phyloP scores from a whole-genome alignment of 2,888 invertebrate genomes.

The Sericinus montela region DNA sequence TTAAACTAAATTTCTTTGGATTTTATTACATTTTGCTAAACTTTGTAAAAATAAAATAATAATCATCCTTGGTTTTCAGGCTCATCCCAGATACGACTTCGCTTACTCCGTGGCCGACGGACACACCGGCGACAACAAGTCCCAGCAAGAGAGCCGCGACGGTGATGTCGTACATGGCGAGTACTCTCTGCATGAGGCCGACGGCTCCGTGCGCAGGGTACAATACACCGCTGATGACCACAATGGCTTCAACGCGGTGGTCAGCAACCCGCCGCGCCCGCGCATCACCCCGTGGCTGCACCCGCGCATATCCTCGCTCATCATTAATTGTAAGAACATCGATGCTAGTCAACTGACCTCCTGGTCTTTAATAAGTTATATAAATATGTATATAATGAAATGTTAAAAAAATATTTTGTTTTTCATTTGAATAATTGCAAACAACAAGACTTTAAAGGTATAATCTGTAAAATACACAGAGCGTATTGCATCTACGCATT shows the following conservation, averaged over 20 bases:
- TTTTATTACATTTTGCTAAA: no score
- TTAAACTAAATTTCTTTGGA: no score
- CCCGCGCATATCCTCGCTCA: conserved; percentile 21
- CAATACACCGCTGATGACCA: conserved; percentile 78
- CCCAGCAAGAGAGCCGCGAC: conserved; percentile 74
- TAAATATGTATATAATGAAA: no score
- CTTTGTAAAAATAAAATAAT: no score
- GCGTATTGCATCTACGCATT: no score
- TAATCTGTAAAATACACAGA: no score
- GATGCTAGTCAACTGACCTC: no score
- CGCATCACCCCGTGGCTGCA: conserved; percentile 24
- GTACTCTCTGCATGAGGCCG: conserved; percentile 80
- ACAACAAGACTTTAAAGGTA: no score
- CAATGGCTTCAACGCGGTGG: conserved; percentile 36
- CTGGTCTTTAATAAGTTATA: no score
- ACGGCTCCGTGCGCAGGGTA: conserved; percentile 70
- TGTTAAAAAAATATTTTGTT: no score
- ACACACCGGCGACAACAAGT: conserved; percentile 80
- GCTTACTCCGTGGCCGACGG: conserved; percentile 78
- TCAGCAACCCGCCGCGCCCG: conserved; percentile 29
- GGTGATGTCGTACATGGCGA: conserved; percentile 81
- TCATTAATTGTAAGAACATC: conserved; percentile 15
- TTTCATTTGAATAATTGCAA: no score
- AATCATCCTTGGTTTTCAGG: conserved; percentile 12
- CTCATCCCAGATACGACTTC: conserved; percentile 76